Base-by-base conservation (phyloP, 2,113 vertebrate genomes). In the Dicerorhinus sumatrensis region DNA sequence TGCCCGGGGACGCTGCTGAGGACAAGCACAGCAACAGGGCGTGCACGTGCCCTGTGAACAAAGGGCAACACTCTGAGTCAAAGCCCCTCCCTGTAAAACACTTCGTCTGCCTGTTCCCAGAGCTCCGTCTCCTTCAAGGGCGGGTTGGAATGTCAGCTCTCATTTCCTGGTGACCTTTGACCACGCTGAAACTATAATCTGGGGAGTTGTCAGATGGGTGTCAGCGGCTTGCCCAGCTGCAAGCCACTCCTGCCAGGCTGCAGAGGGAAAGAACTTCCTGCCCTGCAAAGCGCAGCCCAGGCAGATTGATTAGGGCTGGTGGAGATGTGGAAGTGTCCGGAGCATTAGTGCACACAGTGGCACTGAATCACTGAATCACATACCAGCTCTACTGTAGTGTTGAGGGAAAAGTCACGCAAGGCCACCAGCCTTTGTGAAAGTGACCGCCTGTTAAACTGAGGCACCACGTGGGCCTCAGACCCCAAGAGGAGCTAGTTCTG, bases 401-500 rank as follows among this genome's bases (percentile, higher is more conserved):
- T 8, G 76, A 70, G 56, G 72, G n/a, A 69, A 6, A 58, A 8
- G 14, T 42, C 20, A 17, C 3, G 0, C 51, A 6, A 31, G 0
- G 2, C 69, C 14, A 25, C 31, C 23, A 12, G 42, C 69, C 54
- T 83, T 60, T 8, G 42, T 21, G 56, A 48, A 65, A 10, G 36
- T 27, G 4, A 73, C 54, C 9, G 2, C 18, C 0, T n/a, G 54
- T 86, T 36, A 48, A 31, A 13, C 48, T 8, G 31, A n/a, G 29
- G 36, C 18, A 21, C 31, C 1, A 0, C 70, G 0, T 6, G 42
- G 17, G 85, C 18, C 42, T 51, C 42, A n/a, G 60, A 63, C 48
- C 25, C 3, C 17, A 2, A 12, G 42, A 54, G 25, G 67, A 13
- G 11, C 65, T 36, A 2, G 3, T 16, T 21, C 17, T 1, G 0